Evolutionary conservation across 2,113 vertebrate species (phyloP).

Genomic region (Buteo buteo): DNA sequence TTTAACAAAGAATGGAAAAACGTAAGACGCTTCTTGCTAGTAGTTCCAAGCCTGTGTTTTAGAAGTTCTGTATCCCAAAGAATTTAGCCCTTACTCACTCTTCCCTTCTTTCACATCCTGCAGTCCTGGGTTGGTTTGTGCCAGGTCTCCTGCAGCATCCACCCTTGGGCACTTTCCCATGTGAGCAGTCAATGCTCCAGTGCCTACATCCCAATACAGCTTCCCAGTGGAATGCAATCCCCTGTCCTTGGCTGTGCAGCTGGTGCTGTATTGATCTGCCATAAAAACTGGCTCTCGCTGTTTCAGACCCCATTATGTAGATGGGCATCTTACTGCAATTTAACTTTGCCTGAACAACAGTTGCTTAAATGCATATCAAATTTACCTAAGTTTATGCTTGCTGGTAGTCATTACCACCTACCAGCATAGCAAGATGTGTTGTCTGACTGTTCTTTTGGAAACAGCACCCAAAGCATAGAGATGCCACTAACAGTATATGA

Average conservation of each 20-base stretch:
- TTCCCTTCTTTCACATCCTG: neutral
- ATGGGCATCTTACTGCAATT: neutral
- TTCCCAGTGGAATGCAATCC: neutral
- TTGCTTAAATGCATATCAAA: neutral
- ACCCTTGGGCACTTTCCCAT: accelerated
- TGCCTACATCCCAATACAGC: neutral
- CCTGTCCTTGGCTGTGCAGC: neutral
- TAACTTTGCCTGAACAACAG: neutral
- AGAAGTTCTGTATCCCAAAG: neutral
- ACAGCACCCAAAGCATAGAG: neutral
- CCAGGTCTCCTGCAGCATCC: neutral
- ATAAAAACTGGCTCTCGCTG: neutral
- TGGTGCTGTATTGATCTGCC: neutral
- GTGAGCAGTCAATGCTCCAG: neutral
- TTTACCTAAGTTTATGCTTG: neutral
- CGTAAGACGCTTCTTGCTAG: neutral
- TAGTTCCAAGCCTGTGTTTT: neutral
- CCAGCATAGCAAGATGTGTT: neutral
- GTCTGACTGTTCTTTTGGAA: neutral
- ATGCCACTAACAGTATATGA: neutral
- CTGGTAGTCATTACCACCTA: neutral
- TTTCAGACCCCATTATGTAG: neutral
- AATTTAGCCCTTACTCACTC: neutral
- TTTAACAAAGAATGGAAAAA: neutral
- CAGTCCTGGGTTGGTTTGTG: neutral